phyloP scores from a whole-genome alignment of 2,888 invertebrate species.

The Mythimna albipuncta region DNA sequence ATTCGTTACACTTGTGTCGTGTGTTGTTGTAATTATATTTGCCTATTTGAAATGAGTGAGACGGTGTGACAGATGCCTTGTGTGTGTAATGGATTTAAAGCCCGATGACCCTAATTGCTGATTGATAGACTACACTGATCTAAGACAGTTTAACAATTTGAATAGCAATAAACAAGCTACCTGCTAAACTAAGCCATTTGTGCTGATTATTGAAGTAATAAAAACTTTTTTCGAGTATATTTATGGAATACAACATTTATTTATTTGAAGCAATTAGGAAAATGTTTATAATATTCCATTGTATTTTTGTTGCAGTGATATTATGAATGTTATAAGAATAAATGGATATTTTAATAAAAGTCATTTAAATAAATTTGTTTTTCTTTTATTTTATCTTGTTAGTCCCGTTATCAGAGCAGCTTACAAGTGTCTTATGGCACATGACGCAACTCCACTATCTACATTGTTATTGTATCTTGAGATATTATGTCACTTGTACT shows the following conservation, averaged over 20 bases:
- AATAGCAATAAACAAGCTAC: constrained; percentile 68
- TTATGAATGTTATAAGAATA: constrained; percentile 91
- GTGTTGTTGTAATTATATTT: constrained; percentile 67
- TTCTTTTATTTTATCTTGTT: constrained; percentile 67
- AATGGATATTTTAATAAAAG: constrained; percentile 91
- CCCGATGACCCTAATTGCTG: constrained; percentile 74
- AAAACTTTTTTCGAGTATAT: constrained; percentile 80
- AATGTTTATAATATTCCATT: constrained; percentile 90
- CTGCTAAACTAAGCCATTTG: constrained; percentile 68
- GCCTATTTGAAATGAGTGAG: constrained; percentile 73
- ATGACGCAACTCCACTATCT: constrained; percentile 47
- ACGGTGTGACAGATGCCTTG: constrained; percentile 74
- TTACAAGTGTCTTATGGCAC: constrained; percentile 34
- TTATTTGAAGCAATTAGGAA: constrained; percentile 88
- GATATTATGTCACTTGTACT: constrained; percentile 35
- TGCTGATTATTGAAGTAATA: constrained; percentile 68
- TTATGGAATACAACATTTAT: constrained; percentile 83
- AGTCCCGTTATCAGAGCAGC: constrained; percentile 39
- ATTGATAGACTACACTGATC: constrained; percentile 56
- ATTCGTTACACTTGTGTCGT: constrained; percentile 72
- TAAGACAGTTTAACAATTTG: constrained; percentile 55
- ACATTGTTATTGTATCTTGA: constrained; percentile 34
- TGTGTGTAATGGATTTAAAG: constrained; percentile 72
- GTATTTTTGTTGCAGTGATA: constrained; percentile 91
- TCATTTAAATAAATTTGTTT: constrained; percentile 86